Evolutionary conservation across 2,797 vertebrate species (phyloP).

Genomic region (Falco naumanni): DNA sequence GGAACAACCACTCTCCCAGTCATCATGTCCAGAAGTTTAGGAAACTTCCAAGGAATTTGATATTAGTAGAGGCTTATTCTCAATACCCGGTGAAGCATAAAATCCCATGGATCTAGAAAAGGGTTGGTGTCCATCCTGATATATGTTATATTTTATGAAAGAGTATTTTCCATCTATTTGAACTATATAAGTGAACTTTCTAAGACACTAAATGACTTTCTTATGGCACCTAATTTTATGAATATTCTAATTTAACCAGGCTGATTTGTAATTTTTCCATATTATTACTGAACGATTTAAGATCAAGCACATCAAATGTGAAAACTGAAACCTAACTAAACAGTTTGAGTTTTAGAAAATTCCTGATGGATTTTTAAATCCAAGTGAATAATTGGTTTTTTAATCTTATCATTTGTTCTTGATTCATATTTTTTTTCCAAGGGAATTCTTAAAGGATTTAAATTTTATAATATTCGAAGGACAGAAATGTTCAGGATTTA

Average conservation of each 20-base stretch:
- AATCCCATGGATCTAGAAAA: neutral
- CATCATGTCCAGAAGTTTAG: neutral
- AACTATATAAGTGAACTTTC: slow-evolving; percentile 47
- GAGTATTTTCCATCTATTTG: slow-evolving; percentile 57
- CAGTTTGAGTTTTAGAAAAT: slow-evolving; percentile 71
- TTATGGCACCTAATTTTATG: slow-evolving; percentile 52
- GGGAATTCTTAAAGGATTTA: slow-evolving; percentile 64
- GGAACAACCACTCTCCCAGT: neutral
- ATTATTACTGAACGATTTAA: slow-evolving; percentile 69
- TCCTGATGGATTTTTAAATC: slow-evolving; percentile 70
- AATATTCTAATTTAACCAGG: slow-evolving; percentile 71
- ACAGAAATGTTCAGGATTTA: slow-evolving; percentile 59
- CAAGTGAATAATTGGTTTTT: slow-evolving; percentile 62
- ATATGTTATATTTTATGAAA: neutral
- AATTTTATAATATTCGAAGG: slow-evolving; percentile 64
- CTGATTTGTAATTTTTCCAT: slow-evolving; percentile 56
- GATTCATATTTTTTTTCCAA: slow-evolving; percentile 22
- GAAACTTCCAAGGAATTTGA: neutral
- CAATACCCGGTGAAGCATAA: neutral
- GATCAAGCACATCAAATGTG: slow-evolving; percentile 67
- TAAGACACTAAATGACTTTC: slow-evolving; percentile 57
- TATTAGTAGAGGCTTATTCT: neutral
- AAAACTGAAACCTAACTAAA: slow-evolving; percentile 69
- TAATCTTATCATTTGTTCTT: slow-evolving; percentile 63
- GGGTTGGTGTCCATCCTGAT: neutral